Percentiles rank a stretch among this genome's conserved stretches.
These are phyloP conservation scores for Leptura quadrifasciata DNA, from an alignment of 2,888 invertebrate species.

Conservation along the genomic window DNA sequence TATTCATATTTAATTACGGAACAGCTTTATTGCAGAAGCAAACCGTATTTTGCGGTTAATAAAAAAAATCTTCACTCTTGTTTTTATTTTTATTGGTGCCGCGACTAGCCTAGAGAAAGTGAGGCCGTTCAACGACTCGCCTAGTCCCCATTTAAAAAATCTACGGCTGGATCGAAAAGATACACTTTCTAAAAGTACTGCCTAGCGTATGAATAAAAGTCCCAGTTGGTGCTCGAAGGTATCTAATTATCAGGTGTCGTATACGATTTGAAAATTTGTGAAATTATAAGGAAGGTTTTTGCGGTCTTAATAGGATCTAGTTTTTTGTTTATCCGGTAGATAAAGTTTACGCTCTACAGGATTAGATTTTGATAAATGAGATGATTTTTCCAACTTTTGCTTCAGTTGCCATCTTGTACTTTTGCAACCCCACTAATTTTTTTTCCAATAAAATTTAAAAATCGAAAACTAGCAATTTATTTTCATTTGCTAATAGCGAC, in stretches of 20 bases:
- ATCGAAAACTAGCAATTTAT: too few relatives aligned
- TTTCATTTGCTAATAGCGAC: too few relatives aligned
- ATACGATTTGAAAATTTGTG: conserved; percentile 6
- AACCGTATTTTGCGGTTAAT: conserved; percentile 1
- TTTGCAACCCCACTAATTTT: too few relatives aligned
- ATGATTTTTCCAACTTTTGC: too few relatives aligned
- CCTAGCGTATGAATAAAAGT: conserved; percentile 15
- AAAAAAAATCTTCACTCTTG: conserved; percentile 15
- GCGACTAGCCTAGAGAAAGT: conserved; percentile 30
- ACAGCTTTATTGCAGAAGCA: neutral
- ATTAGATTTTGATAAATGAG: neutral
- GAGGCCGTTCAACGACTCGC: conserved; percentile 35
- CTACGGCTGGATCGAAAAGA: conserved; percentile 34
- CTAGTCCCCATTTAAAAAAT: conserved; percentile 31
- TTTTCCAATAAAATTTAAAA: too few relatives aligned
- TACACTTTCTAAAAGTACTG: conserved; percentile 35
- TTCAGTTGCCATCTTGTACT: too few relatives aligned
- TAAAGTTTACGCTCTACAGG: neutral
- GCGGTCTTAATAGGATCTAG: neutral
- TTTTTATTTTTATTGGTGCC: conserved; percentile 15
- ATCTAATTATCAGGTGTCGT: neutral
- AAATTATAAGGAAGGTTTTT: neutral
- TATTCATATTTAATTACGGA: neutral
- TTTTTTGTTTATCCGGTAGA: neutral
- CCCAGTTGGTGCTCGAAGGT: conserved; percentile 13